Percentiles rank a stretch among this genome's conserved stretches.
These are phyloP conservation scores for Hirtodrosophila confusa DNA, from an alignment of 2,888 invertebrate species.

Conservation along the genomic window DNA sequence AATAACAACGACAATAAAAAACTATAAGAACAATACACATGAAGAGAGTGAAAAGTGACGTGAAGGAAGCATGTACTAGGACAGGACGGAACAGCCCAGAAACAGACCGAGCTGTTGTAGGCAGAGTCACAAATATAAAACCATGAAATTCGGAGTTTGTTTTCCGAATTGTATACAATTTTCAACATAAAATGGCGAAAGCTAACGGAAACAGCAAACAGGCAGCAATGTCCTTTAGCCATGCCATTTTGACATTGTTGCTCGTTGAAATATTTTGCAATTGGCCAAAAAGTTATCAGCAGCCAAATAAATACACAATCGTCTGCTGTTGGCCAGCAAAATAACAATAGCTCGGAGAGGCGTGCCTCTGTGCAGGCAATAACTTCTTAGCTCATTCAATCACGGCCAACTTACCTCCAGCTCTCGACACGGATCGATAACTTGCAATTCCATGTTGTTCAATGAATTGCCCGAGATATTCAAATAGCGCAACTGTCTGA, in stretches of 20 bases:
- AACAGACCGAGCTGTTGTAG: conserved; percentile 14
- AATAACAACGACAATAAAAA: conserved; percentile 19
- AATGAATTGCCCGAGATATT: conserved; percentile 91
- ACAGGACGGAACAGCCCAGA: conserved; percentile 1
- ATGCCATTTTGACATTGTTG: conserved; percentile 29
- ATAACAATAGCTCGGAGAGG: background rate
- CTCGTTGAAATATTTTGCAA: conserved; percentile 51
- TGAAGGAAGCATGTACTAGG: conserved; percentile 27
- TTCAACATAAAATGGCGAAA: background rate
- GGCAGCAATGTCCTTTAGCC: conserved; percentile 27
- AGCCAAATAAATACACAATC: conserved; percentile 46
- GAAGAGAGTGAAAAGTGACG: conserved; percentile 13
- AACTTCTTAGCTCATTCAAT: conserved; percentile 23
- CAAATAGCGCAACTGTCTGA: conserved; percentile 86
- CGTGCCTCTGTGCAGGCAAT: conserved; percentile 5
- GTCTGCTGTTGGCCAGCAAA: conserved; percentile 1
- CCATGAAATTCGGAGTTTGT: conserved; percentile 15
- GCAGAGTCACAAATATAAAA: conserved; percentile 14
- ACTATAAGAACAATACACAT: conserved; percentile 39
- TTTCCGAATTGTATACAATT: conserved; percentile 31
- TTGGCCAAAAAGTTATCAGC: conserved; percentile 58
- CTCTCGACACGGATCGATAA: conserved; percentile 83
- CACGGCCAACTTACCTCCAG: conserved; percentile 81
- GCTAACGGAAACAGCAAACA: conserved; percentile 36
- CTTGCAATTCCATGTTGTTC: conserved; percentile 83